Base-by-base conservation (phyloP, 2,888 invertebrate species). In the Ganaspis brasiliensis region DNA sequence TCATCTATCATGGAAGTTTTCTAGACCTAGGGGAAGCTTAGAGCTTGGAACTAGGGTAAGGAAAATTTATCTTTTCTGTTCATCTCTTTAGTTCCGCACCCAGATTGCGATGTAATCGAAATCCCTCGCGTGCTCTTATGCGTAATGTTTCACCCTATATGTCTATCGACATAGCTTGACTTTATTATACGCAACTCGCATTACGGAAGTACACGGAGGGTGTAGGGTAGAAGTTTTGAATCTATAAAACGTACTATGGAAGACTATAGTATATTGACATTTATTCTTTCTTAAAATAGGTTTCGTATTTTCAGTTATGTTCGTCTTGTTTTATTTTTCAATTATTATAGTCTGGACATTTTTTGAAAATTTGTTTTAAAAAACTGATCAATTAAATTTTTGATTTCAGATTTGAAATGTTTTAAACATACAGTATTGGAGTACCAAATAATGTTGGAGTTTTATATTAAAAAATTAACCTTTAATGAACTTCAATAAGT, bases 111-210 rank as follows among this genome's bases (percentile, higher is more conserved):
- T 57, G 57, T 57, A 21, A 31, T 31, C 31, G 12, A 26, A 57
- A n/a, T 5, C 57, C 31, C 26, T 57, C n/a, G 57, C 26, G 26
- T n/a, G 12, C 57, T 26, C n/a, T 26, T n/a, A 31, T 31, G 57
- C 57, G 57, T 57, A 57, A 57, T 26, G n/a, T 57, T 57, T 57
- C 26, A 24, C 57, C 31, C n/a, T 57, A 24, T 4, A 52, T 19
- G 9, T 16, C n/a, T 19, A 49, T 49, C 49, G 57, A 24, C 26
- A 57, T 57, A 57, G 26, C 26, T 57, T 57, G n/a, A 26, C 57
- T 57, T 57, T 57, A 57, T 26, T 57, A 57, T 31, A 57, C 26
- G 26, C 57, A 52, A 57, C 57, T 21, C 57, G 26, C 26, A 26
- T 57, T 31, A 57, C n/a, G 31, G 57, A 24, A 57, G 57, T 31